Conservation (phyloP, 2,797 vertebrate genomes). For the Pelodytes ibericus region DNA sequence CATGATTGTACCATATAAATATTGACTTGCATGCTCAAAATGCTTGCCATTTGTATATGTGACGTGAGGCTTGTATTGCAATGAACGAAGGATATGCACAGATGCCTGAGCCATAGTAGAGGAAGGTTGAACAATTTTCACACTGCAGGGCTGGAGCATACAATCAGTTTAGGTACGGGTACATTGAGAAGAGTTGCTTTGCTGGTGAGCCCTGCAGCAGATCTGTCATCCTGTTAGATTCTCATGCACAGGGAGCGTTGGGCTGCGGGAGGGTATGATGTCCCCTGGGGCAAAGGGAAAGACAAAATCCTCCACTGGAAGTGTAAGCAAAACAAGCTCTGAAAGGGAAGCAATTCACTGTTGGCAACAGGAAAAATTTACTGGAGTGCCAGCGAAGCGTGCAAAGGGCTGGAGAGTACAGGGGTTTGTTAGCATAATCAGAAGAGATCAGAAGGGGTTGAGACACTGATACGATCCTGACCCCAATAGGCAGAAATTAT, state of each 20-base stretch:
- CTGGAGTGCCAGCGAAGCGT: constrained; percentile 48
- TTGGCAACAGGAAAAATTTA: constrained; percentile 48
- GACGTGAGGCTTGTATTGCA: constrained; percentile 7
- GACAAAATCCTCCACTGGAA: constrained; percentile 50
- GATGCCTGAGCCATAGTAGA: not conserved
- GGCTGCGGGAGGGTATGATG: constrained; percentile 19
- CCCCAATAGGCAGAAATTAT: constrained; percentile 20
- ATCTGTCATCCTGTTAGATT: constrained; percentile 46
- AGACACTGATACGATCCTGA: constrained; percentile 31
- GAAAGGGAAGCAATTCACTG: constrained; percentile 45
- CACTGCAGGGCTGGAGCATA: constrained; percentile 22
- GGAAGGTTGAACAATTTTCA: constrained; percentile 12
- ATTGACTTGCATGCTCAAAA: not conserved
- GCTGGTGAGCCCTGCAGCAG: constrained; percentile 44
- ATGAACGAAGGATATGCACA: constrained; percentile 19
- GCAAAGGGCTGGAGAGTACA: constrained; percentile 34
- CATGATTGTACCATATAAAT: not conserved
- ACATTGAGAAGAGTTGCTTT: constrained; percentile 21
- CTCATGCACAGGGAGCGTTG: constrained; percentile 28
- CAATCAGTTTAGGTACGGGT: constrained; percentile 10
- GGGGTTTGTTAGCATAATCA: constrained; percentile 54
- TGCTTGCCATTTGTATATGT: constrained; percentile 13
- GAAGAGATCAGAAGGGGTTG: constrained; percentile 37
- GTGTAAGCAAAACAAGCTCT: constrained; percentile 48
- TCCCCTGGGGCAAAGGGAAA: constrained; percentile 36